Conservation (phyloP, 2,888 invertebrate species). For the Tinea trinotella region DNA sequence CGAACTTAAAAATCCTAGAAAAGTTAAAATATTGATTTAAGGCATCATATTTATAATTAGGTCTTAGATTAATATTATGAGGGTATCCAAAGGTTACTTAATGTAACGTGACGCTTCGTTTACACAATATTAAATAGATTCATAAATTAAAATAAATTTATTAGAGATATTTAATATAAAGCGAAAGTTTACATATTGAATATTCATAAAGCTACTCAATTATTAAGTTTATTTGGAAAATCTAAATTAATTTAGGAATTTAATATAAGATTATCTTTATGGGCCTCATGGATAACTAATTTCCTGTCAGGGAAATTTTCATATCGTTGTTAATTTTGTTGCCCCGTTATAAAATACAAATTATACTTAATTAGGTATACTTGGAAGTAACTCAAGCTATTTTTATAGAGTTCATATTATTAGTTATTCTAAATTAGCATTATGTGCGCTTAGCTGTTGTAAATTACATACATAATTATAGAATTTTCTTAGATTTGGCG, state of each 20-base stretch:
- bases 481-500: no score
- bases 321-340: not conserved
- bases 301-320: not conserved
- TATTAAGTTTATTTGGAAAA: not conserved
- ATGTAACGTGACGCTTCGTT: no score
- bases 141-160: not conserved
- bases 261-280: constrained; percentile 7
- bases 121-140: no score
- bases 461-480: not conserved
- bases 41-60: no score
- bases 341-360: not conserved
- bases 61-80: no score
- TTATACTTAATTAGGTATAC: not conserved
- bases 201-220: not conserved
- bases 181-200: not conserved
- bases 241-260: constrained; percentile 6
- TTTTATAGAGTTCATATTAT: no score
- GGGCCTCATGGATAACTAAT: not conserved
- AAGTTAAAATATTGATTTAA: no score
- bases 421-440: not conserved
- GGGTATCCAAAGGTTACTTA: no score
- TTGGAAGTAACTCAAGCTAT: not conserved
- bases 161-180: not conserved
- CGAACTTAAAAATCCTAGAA: no score
- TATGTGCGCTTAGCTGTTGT: not conserved